Conservation (phyloP, 2,888 invertebrate species). For the Eurytoma californica region DNA sequence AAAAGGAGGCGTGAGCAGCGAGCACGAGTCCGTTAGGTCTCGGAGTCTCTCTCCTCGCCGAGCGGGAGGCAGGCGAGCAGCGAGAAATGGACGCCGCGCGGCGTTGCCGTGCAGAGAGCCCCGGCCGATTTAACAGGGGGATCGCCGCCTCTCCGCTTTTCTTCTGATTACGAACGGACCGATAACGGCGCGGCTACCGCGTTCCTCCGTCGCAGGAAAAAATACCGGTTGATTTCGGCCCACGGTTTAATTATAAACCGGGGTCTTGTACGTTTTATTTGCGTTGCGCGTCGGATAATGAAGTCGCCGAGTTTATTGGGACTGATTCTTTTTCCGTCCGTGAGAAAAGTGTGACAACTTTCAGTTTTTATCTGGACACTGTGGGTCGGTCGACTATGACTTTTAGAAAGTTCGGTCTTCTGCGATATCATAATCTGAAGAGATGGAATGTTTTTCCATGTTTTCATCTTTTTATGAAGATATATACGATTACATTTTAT, state of each 20-base stretch:
- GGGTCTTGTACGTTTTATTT: neutral
- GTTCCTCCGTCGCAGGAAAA: too few species aligned
- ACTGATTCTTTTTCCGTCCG: too few species aligned
- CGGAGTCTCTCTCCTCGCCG: neutral
- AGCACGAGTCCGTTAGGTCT: conserved; percentile 33
- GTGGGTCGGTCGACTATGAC: too few species aligned
- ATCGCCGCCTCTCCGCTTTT: conserved; percentile 1
- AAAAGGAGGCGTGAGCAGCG: conserved; percentile 1
- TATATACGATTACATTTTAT: too few species aligned
- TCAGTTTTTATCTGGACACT: too few species aligned
- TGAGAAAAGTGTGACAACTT: too few species aligned
- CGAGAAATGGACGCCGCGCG: conserved; percentile 16
- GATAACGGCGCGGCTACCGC: conserved; percentile 16
- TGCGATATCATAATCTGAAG: too few species aligned
- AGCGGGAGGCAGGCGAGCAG: conserved; percentile 1
- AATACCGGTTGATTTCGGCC: neutral
- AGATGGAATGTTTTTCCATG: too few species aligned
- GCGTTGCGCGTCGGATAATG: neutral
- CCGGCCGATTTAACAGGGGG: conserved; percentile 43
- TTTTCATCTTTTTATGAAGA: too few species aligned
- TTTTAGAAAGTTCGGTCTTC: too few species aligned
- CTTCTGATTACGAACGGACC: conserved; percentile 39
- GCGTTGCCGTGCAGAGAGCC: conserved; percentile 27
- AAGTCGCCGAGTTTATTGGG: too few species aligned
- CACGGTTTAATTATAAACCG: neutral